Evolutionary conservation across 2,888 invertebrate genomes (phyloP), one percentile per base, ranked within the genome.

Genomic region (Mesorhabditis spiculigera): DNA sequence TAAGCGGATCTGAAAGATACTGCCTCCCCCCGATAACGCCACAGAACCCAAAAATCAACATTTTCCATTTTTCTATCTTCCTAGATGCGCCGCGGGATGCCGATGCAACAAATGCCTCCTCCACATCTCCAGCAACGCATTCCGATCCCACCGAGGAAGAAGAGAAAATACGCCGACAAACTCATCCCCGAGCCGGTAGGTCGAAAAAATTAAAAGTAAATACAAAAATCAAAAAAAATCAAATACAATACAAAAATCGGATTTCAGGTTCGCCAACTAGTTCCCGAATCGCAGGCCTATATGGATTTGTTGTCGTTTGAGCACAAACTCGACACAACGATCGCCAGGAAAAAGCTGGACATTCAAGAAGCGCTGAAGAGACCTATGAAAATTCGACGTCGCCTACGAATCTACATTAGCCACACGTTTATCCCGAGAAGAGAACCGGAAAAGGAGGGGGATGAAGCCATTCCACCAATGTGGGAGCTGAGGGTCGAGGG

Each of bases 401-500:
- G 98, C 87, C 89, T 98, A 66, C 89, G 98, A 70, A 98, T 98
- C 84, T 98, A 97, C 88, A 97, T 98, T 80, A 97, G 97, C 0
- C 98, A 98, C 87, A 98, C 97, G 0, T 98, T 96, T 87, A 96
- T 94, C 87, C 95, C 97, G 0, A 94, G 94, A 81, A 92, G 93
- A 86, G 89, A 88, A 64, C 83, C 85, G 4, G 85, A 85, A 72
- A 79, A 76, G 81, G 86, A 86, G 44, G 87, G 87, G 69, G 88
- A 87, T n/a, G 88, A 88, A 69, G 88, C 87, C 45, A 81, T 86
- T 61, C 86, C 88, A 43, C 87, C 89, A 16, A 88, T 87, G 45
- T 99, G 98, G 98, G 98, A 99, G 87, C 89, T 99, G 68, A 90
- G 97, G 71, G 98, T 98, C 0, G 98, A 99, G 89, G 98, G 98